Evolutionary conservation across 2,113 vertebrate genomes (phyloP), one percentile per base, ranked within the genome.

Genomic region (Pelvicachromis taeniatus): DNA sequence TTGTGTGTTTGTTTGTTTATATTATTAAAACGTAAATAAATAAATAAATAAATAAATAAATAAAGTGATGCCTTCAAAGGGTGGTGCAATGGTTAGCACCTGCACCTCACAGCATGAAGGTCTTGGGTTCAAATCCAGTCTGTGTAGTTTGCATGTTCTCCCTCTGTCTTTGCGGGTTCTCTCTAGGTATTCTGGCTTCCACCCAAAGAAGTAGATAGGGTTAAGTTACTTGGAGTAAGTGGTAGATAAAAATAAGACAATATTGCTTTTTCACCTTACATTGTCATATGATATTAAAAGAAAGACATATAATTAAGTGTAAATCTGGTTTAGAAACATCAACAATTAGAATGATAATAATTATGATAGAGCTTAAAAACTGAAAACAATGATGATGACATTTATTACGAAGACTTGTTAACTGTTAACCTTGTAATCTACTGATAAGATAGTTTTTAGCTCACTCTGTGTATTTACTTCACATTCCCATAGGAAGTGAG

Each of bases 401-500:
- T 6, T 2, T 52, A n/a, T 52, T 6, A 50, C 33, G 6, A 52
- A 55, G 21, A 53, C 14, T 75, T 56, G 21, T 12, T 42, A 16
- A 75, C 42, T 50, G 14, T 33, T 50, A 29, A 58, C 77, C 53
- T 33, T 73, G 4, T 73, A 42, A 85, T 52, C 61, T 31, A 48
- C 52, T 35, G 23, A 16, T 73, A 45, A 50, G 40, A 23, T 29
- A 50, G 42, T 54, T 38, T 45, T 50, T 53, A 21, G 42, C 31
- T 77, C 75, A 40, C 2, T 54, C 54, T 52, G 33, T 82, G 55
- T 78, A 42, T 80, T 85, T 85, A 87, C 84, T 56, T 89, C 84
- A 65, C 83, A 58, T 79, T 81, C 87, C 83, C 85, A 89, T 83
- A 94, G 94, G 92, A 95, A 96, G 94, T 94, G 94, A 96, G 91